Conservation (phyloP, 2,888 invertebrate genomes). For the Lycophotia porphyrea region DNA sequence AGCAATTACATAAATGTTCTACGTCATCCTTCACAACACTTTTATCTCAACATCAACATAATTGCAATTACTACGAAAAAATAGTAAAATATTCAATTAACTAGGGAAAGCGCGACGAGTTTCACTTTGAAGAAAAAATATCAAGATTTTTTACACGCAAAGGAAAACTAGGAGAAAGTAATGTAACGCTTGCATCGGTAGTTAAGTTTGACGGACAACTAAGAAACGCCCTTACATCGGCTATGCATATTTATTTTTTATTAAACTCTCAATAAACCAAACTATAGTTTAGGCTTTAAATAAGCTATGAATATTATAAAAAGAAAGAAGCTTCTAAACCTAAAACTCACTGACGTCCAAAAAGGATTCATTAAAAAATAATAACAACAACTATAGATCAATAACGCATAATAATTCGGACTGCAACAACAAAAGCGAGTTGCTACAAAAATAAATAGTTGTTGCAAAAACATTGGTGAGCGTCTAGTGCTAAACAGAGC, state of each 20-base stretch:
- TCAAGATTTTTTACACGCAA: constrained; percentile 90
- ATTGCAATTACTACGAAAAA: constrained; percentile 84
- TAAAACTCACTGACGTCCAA: neutral
- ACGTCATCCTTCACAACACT: constrained; percentile 75
- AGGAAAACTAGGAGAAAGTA: constrained; percentile 86
- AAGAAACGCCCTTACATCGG: constrained; percentile 70
- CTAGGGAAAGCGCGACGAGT: constrained; percentile 86
- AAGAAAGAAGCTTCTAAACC: constrained; percentile 3
- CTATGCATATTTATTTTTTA: neutral
- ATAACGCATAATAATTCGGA: constrained; percentile 47
- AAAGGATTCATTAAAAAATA: constrained; percentile 13
- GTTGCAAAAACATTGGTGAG: constrained; percentile 87
- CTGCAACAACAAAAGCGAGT: constrained; percentile 81
- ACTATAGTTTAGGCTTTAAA: neutral
- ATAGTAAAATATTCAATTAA: constrained; percentile 86
- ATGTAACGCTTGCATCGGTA: constrained; percentile 72
- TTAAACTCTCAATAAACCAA: neutral
- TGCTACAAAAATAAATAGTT: constrained; percentile 83
- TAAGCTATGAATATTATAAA: neutral
- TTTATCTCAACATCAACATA: constrained; percentile 78
- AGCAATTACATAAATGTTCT: constrained; percentile 73
- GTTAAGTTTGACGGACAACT: constrained; percentile 61
- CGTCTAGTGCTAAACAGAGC: constrained; percentile 86
- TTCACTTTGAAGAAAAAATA: constrained; percentile 85
- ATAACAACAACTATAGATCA: constrained; percentile 30